Percentiles rank a stretch among this genome's conserved stretches.
Evolutionary conservation across 2,797 vertebrate genomes (phyloP).

Genomic region (Limosa lapponica): DNA sequence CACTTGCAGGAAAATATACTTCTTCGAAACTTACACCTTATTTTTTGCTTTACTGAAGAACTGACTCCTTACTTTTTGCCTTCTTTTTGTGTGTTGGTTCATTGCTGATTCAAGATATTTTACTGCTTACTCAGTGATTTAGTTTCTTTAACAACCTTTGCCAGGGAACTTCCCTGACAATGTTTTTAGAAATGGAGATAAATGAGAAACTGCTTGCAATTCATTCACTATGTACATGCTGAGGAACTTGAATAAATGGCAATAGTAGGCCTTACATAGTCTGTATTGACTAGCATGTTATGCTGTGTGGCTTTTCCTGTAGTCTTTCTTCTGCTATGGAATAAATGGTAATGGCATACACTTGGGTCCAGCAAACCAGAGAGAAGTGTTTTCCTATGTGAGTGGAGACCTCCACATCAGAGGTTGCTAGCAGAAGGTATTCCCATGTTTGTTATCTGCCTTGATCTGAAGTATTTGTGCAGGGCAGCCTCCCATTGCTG

Average conservation of each 20-base stretch:
- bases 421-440: background rate
- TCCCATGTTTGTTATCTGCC: fast-evolving
- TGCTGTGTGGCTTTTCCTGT: background rate
- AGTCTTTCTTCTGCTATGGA: background rate
- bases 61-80: background rate
- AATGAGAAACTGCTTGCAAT: background rate
- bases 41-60: background rate
- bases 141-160: background rate
- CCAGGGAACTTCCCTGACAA: background rate
- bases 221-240: background rate
- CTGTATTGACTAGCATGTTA: background rate
- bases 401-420: background rate
- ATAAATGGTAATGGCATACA: background rate
- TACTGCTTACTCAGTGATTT: background rate
- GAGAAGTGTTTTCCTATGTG: background rate
- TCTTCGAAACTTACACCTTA: background rate
- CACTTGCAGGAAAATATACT: background rate
- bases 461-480: background rate
- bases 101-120: background rate
- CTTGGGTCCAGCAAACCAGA: background rate
- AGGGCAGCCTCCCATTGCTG: background rate
- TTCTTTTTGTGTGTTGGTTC: background rate
- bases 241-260: background rate
- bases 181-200: background rate
- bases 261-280: background rate